Base-by-base conservation (phyloP, 1,140 invertebrate genomes). In the Ridgeia piscesae region DNA sequence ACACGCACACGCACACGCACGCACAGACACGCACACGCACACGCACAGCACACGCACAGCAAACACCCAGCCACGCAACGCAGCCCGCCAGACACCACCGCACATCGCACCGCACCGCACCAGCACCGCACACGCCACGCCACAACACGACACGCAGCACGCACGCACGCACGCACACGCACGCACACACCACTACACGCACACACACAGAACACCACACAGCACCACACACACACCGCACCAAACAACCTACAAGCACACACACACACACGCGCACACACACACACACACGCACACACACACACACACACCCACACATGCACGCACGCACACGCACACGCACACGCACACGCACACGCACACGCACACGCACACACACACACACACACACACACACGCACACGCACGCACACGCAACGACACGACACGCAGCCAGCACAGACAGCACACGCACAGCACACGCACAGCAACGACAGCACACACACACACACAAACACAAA, bases 401-500 rank as follows among this genome's bases (percentile, higher is more conserved):
- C n/a, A n/a, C n/a, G n/a, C n/a, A n/a, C n/a, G n/a, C n/a, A n/a
- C n/a, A n/a, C n/a, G n/a, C n/a, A n/a, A n/a, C n/a, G n/a, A n/a
- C n/a, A n/a, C n/a, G n/a, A n/a, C n/a, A n/a, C n/a, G n/a, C n/a
- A n/a, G 31, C 34, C n/a, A n/a, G n/a, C n/a, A n/a, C n/a, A n/a
- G n/a, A n/a, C n/a, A n/a, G n/a, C n/a, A n/a, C n/a, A n/a, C n/a
- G n/a, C n/a, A n/a, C n/a, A n/a, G 31, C 27, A 89, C 89, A 89
- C 89, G 27, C 34, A 89, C 27, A n/a, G n/a, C n/a, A n/a, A n/a
- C n/a, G n/a, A n/a, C n/a, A n/a, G 6, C 31, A 89, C 27, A 89
- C 34, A 89, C 89, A 89, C 89, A 89, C 89, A 89, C 34, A 89
- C 89, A 89, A 6, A 89, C 89, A 89, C 34, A 89, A 8, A 89